Percentiles rank a stretch among this genome's conserved stretches.
phyloP scores from a whole-genome alignment of 2,888 invertebrate genomes.

The Celastrina argiolus region DNA sequence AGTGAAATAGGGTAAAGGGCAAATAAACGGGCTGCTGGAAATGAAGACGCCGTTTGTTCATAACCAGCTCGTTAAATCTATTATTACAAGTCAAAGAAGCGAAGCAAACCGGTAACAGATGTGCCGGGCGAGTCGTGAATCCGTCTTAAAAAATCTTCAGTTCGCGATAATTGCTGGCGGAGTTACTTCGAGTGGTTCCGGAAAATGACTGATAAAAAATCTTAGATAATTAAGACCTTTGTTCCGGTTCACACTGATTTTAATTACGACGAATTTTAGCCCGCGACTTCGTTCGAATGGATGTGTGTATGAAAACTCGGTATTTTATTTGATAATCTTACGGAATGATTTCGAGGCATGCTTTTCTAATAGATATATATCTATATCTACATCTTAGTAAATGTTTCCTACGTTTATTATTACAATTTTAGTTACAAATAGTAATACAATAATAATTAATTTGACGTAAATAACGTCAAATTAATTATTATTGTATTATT shows the following conservation, averaged over 20 bases:
- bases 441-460: no score
- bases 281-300: no score
- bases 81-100: conserved; percentile 74
- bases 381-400: no score
- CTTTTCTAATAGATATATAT: no score
- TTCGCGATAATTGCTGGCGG: conserved; percentile 29
- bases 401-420: no score
- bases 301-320: no score
- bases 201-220: conserved; percentile 21
- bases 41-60: conserved; percentile 76
- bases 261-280: no score
- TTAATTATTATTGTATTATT: no score
- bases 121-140: conserved; percentile 62
- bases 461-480: no score
- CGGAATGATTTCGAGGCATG: no score
- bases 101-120: conserved; percentile 68
- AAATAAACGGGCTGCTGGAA: conserved; percentile 68
- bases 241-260: background rate
- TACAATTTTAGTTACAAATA: no score
- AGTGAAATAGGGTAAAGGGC: conserved; percentile 69
- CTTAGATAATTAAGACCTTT: conserved; percentile 11
- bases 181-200: conserved; percentile 24
- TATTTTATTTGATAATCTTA: no score
- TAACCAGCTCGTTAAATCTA: conserved; percentile 77
- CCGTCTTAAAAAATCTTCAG: conserved; percentile 36